These are phyloP conservation scores for Cepaea hortensis DNA, from an alignment of 2,888 invertebrate species.

Conservation along the genomic window DNA sequence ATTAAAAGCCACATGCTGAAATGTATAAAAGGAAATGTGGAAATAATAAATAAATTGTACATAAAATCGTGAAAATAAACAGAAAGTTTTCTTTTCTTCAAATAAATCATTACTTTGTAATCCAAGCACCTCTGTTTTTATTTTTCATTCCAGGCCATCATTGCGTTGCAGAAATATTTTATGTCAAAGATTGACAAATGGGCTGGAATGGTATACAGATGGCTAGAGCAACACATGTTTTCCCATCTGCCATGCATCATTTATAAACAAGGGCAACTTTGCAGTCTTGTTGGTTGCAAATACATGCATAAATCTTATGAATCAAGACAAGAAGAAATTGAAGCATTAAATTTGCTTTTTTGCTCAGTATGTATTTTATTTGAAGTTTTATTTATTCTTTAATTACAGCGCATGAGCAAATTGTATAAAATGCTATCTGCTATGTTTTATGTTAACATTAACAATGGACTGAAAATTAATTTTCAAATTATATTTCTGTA, in stretches of 20 bases:
- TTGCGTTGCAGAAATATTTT: background rate
- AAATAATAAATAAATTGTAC: too few relatives aligned
- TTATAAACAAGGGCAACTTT: background rate
- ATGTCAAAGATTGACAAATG: conserved; percentile 11
- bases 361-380: conserved; percentile 2
- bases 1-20: too few relatives aligned
- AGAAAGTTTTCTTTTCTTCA: too few relatives aligned
- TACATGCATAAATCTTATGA: conserved; percentile 14
- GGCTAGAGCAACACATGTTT: background rate
- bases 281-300: conserved; percentile 12
- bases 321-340: conserved; percentile 2
- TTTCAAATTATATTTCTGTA: too few relatives aligned
- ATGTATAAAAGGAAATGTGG: too few relatives aligned
- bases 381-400: background rate
- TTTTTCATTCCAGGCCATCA: conserved; percentile 16
- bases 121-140: background rate
- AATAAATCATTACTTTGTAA: too few relatives aligned
- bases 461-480: too few relatives aligned
- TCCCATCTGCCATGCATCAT: conserved; percentile 4
- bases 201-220: background rate
- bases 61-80: too few relatives aligned
- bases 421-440: too few relatives aligned
- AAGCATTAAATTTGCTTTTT: conserved; percentile 11
- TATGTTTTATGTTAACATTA: too few relatives aligned
- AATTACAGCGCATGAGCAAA: too few relatives aligned